Evolutionary conservation across 2,113 vertebrate genomes (phyloP).

Genomic region (Shinisaurus crocodilurus): DNA sequence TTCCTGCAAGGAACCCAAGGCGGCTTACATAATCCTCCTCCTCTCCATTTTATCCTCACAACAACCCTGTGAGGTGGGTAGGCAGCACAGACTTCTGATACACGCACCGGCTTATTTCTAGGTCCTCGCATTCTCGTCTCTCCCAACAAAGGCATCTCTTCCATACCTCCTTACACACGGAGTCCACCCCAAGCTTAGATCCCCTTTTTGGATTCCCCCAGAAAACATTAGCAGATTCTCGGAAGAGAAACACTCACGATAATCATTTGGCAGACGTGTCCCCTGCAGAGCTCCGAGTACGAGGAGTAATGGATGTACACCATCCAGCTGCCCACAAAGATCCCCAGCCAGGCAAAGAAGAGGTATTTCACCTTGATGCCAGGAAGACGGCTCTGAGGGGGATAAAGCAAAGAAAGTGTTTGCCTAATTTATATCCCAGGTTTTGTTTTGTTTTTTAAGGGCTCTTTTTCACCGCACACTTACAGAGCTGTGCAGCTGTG

Average conservation of each 20-base stretch:
- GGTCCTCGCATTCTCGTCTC: too few species aligned
- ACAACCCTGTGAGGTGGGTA: too few species aligned
- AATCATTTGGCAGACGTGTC: conserved; percentile 89
- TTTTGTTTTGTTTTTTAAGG: too few species aligned
- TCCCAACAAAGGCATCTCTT: not conserved
- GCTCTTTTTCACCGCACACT: too few species aligned
- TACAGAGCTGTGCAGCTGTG: too few species aligned
- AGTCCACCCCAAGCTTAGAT: not conserved
- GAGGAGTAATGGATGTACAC: conserved; percentile 93
- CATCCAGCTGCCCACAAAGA: conserved; percentile 93
- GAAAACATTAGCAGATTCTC: not conserved
- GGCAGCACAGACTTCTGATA: too few species aligned
- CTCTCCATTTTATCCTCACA: too few species aligned
- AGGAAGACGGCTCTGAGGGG: conserved; percentile 86
- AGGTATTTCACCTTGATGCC: conserved; percentile 94
- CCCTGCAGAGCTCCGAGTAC: conserved; percentile 92
- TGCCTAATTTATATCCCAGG: too few species aligned
- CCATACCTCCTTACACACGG: not conserved
- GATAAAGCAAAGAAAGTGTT: not conserved
- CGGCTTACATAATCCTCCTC: too few species aligned
- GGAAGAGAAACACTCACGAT: conserved; percentile 85
- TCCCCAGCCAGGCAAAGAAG: conserved; percentile 91
- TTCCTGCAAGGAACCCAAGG: too few species aligned
- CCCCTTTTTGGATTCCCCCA: not conserved
- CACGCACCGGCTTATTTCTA: too few species aligned